phyloP scores from a whole-genome alignment of 2,113 vertebrate genomes.

The Chloropsis cyanopogon region DNA sequence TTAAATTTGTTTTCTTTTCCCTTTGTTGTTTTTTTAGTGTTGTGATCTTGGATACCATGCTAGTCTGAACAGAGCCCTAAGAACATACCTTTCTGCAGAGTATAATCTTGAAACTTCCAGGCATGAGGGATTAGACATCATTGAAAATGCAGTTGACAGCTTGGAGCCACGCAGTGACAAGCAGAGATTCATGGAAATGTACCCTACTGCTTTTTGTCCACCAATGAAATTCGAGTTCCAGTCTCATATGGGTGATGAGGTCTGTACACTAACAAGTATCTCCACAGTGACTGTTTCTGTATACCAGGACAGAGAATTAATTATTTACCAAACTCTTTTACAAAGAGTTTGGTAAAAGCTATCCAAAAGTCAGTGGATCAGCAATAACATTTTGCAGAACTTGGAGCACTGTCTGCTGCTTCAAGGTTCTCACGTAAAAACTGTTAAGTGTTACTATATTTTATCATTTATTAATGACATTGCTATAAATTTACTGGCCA shows the following conservation, averaged over 20 bases:
- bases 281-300: neutral
- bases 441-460: neutral
- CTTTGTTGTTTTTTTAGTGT: conserved; percentile 75
- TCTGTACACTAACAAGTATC: conserved; percentile 64
- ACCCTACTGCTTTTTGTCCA: conserved; percentile 91
- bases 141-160: conserved; percentile 96
- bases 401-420: neutral
- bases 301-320: neutral
- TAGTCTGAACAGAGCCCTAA: conserved; percentile 91
- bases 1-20: neutral
- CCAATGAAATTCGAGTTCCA: conserved; percentile 96
- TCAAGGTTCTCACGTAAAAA: neutral
- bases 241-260: conserved; percentile 97
- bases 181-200: conserved; percentile 99
- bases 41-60: conserved; percentile 97
- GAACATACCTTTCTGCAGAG: conserved; percentile 96
- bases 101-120: conserved; percentile 99
- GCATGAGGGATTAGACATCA: conserved; percentile 96
- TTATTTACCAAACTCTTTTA: neutral
- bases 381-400: neutral
- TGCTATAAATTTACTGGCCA: neutral
- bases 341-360: neutral
- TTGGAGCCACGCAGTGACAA: conserved; percentile 95
- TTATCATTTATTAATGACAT: neutral
- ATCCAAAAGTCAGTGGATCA: neutral